phyloP scores from a whole-genome alignment of 2,113 vertebrate species.

The Dasyprocta punctata region DNA sequence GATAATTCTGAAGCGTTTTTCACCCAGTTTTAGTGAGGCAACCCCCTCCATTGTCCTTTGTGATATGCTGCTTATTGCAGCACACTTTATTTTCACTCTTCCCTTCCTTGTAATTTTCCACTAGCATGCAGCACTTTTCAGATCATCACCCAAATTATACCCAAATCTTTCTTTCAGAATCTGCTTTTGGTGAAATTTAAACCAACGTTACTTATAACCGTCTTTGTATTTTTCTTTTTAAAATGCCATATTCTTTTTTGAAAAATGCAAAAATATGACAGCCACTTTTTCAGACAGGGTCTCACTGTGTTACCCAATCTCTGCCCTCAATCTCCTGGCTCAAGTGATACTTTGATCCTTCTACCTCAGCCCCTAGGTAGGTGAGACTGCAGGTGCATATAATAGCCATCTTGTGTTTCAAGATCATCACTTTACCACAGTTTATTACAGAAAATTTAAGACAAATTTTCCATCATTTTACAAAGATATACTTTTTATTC shows the following conservation, averaged over 20 bases:
- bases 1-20: neutral
- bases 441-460: neutral
- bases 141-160: neutral
- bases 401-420: neutral
- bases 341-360: neutral
- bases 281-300: neutral
- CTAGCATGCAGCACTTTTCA: neutral
- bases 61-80: neutral
- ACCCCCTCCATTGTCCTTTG: rapidly evolving
- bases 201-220: neutral
- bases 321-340: neutral
- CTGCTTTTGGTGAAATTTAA: neutral
- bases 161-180: neutral
- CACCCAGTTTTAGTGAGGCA: neutral
- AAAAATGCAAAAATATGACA: neutral
- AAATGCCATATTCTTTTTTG: neutral
- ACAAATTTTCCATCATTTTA: neutral
- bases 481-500: neutral
- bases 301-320: neutral
- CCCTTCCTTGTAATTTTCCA: neutral
- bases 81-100: neutral
- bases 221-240: neutral
- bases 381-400: rapidly evolving
- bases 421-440: neutral
- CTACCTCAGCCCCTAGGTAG: neutral